Base-by-base conservation (phyloP, 2,113 vertebrate genomes). In the Phyllostomus discolor region DNA sequence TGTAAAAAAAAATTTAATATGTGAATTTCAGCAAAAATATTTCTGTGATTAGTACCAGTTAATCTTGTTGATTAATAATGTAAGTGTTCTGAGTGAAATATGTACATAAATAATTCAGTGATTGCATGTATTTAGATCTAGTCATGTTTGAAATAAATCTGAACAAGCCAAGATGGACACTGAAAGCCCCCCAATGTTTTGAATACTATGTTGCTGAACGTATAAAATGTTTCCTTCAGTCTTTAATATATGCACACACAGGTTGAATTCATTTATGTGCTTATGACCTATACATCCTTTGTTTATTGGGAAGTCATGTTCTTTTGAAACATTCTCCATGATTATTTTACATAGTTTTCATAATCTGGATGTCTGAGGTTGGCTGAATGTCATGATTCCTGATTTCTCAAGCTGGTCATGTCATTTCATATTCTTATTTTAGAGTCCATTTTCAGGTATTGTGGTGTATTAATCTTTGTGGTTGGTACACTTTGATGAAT, bases 81-180 rank as follows among this genome's bases (percentile, higher is more conserved):
- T 75, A 78, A 87, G 26, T 88, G 14, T 95, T 85, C 6, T 91
- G 41, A 93, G 52, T 90, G 48, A 76, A 93, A 62, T 83, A 43
- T 57, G 16, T 79, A 87, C 15, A 19, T 85, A 86, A 43, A 89
- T 91, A 95, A 79, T 81, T 93, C 70, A 90, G 82, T 54, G 72
- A 92, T 81, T 24, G 17, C 41, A 16, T 87, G 67, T 90, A 28
- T 82, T 93, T 84, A 69, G 41, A 67, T 88, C 11, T 19, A 22
- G 20, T 94, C 91, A 35, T 64, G 50, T 89, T 80, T 88, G 91
- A 97, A 94, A 62, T 95, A 73, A 72, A 84, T 83, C 83, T 91
- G 62, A 62, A 54, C 41, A 50, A 64, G 31, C 35, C 78, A 28
- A 66, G 20, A 11, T 89, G 17, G 79, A 22, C 59, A 35, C 35